Base-by-base conservation (phyloP, 2,888 invertebrate genomes). In the Alsophila aescularia region DNA sequence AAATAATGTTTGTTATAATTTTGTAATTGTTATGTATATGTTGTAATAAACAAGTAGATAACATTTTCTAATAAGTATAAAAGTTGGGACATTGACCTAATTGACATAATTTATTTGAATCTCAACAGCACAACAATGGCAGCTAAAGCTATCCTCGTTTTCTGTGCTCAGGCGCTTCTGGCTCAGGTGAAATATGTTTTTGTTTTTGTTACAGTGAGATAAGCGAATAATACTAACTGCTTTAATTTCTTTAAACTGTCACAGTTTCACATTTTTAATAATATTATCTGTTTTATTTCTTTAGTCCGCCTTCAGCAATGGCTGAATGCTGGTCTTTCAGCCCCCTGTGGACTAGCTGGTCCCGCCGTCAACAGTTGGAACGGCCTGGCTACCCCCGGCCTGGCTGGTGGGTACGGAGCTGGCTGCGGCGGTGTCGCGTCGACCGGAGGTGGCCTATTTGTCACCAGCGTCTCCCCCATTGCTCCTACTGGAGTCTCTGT, bases 401-500 rank as follows among this genome's bases (percentile, higher is more conserved):
- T 31, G n/a, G 37, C 16, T 24, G 35, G 35, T 18, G 48, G 50
- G 5, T 43, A 27, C 40, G 52, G 45, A 14, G 21, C 42, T 16
- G 35, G 60, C 50, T 27, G 67, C 31, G 66, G 66, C 10, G 64
- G 74, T 3, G 67, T 68, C 8, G 14, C 77, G 3, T 75, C 81
- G 8, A 75, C 68, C 36, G 81, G 83, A 0, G 81, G 77, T 10
- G 75, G 75, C 1, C 70, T 85, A 29, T 62, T 72, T 8, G 70
- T 79, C 0, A 56, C 71, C 52, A 83, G 83, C 49, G 52, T 65
- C 0, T 83, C 83, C 9, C 73, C 75, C 10, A 61, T 75, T 7
- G 59, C 75, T 1, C 79, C 81, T 7, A 65, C 67, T n/a, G 83
- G 84, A 2, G 68, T 84, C 3, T 66, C 73, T 0, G 70, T 84